These are phyloP conservation scores for Drosophila subobscura DNA, from an alignment of 1,140 invertebrate genomes.

Conservation along the genomic window DNA sequence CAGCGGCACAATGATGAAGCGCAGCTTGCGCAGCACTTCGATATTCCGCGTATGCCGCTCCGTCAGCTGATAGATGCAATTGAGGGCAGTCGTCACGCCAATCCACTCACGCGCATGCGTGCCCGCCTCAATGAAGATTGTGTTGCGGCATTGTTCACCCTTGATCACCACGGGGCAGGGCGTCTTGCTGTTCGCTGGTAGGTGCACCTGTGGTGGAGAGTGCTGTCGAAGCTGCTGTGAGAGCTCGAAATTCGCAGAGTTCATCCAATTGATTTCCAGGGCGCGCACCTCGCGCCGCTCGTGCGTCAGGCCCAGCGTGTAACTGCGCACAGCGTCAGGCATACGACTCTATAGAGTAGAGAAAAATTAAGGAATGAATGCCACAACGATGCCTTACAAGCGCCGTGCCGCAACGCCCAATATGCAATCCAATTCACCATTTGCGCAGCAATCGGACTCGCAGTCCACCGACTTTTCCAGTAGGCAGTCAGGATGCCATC, in stretches of 20 bases:
- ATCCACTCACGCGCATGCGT: slow-evolving; percentile 90
- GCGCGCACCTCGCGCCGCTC: slow-evolving; percentile 85
- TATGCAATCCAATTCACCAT: no score
- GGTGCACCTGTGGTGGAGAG: slow-evolving; percentile 9
- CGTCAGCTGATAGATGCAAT: slow-evolving; percentile 86
- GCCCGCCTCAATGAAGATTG: slow-evolving; percentile 84
- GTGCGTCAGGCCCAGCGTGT: slow-evolving; percentile 85
- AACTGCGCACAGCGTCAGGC: slow-evolving; percentile 68
- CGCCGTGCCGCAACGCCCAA: slow-evolving; percentile 25
- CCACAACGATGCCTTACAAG: slow-evolving; percentile 33
- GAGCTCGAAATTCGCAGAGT: slow-evolving; percentile 55
- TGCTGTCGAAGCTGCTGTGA: slow-evolving; percentile 35
- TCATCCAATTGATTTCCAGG: slow-evolving; percentile 84
- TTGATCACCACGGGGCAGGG: slow-evolving; percentile 36
- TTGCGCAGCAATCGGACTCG: no score
- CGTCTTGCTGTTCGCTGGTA: not conserved
- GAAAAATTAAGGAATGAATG: no score
- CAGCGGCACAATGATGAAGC: slow-evolving; percentile 87
- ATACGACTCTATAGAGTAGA: no score
- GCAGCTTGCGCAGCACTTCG: slow-evolving; percentile 85
- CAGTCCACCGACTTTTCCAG: no score
- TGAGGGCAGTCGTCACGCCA: slow-evolving; percentile 86
- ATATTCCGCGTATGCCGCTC: slow-evolving; percentile 80
- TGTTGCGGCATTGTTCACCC: slow-evolving; percentile 56
- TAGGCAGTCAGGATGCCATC: no score